Percentiles rank a stretch among this genome's conserved stretches.
Evolutionary conservation across 2,113 vertebrate genomes (phyloP).

Genomic region (Semnopithecus entellus): DNA sequence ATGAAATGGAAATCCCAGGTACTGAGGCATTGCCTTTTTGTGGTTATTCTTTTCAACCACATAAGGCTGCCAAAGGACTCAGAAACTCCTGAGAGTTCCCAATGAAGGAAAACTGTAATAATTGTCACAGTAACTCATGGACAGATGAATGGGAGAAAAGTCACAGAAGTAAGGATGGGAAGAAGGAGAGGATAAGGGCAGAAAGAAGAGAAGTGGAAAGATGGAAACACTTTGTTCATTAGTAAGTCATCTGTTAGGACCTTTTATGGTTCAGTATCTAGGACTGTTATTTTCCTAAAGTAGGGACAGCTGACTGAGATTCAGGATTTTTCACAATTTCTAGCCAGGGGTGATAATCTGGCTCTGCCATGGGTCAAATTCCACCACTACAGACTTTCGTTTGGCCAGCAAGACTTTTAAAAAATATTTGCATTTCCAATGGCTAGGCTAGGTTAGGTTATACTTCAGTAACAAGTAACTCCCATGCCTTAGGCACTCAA

Average conservation of each 20-base stretch:
- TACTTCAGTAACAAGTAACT: too few species aligned
- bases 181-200: background rate
- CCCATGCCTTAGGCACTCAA: background rate
- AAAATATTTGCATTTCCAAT: background rate
- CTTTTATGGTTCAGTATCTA: background rate
- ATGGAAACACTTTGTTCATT: background rate
- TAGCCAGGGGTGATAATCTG: background rate
- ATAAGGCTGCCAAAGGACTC: background rate
- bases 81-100: background rate
- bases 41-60: background rate
- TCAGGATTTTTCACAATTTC: background rate
- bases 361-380: background rate
- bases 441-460: too few species aligned
- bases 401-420: background rate
- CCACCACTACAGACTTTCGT: background rate
- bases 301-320: background rate
- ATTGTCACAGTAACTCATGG: accelerated
- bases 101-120: background rate
- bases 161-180: background rate
- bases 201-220: too few species aligned
- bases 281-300: background rate
- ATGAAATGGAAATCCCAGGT: background rate
- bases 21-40: background rate
- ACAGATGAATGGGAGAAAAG: background rate
- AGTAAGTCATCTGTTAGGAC: background rate